Evolutionary conservation across 2,888 invertebrate species (phyloP).

Genomic region (Atethmia centrago): DNA sequence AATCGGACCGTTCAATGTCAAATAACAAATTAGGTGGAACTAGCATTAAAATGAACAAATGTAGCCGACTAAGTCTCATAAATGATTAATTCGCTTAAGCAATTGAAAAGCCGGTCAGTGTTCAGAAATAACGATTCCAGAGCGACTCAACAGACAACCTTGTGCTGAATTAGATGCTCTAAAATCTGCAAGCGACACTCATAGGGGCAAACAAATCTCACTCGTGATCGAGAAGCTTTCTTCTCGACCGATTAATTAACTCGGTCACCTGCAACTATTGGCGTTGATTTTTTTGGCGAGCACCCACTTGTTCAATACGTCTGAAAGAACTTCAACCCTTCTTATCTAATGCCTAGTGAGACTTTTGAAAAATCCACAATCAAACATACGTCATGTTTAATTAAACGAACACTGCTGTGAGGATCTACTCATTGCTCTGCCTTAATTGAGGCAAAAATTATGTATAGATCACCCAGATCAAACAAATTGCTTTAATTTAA

Average conservation of each 20-base stretch:
- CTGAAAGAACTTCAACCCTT: slow-evolving; percentile 40
- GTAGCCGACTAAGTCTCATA: slow-evolving; percentile 59
- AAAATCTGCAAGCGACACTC: slow-evolving; percentile 62
- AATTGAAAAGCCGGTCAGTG: slow-evolving; percentile 69
- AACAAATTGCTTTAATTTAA: slow-evolving; percentile 37
- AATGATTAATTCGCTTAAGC: slow-evolving; percentile 72
- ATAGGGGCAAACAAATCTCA: slow-evolving; percentile 35
- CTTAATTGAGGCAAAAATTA: slow-evolving; percentile 39
- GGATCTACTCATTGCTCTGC: slow-evolving; percentile 21
- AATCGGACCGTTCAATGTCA: slow-evolving; percentile 44
- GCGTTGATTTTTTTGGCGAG: slow-evolving; percentile 65
- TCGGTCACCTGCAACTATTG: slow-evolving; percentile 59
- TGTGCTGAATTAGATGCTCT: slow-evolving; percentile 75
- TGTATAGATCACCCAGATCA: slow-evolving; percentile 30
- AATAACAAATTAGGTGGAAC: slow-evolving; percentile 50
- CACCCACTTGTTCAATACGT: slow-evolving; percentile 56
- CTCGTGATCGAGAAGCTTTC: slow-evolving; percentile 48
- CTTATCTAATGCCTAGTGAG: slow-evolving; percentile 33
- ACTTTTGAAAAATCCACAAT: slow-evolving; percentile 3
- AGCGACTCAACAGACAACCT: slow-evolving; percentile 72
- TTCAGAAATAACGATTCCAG: slow-evolving; percentile 75
- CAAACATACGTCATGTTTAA: slow-evolving; percentile 12
- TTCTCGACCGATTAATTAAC: slow-evolving; percentile 44
- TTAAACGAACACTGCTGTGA: slow-evolving; percentile 20
- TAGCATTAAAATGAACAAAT: slow-evolving; percentile 48